A percentile compares a stretch with the other conserved stretches of the same genome.
phyloP scores from a whole-genome alignment of 2,797 vertebrate species.

The Rousettus madagascariensis region DNA sequence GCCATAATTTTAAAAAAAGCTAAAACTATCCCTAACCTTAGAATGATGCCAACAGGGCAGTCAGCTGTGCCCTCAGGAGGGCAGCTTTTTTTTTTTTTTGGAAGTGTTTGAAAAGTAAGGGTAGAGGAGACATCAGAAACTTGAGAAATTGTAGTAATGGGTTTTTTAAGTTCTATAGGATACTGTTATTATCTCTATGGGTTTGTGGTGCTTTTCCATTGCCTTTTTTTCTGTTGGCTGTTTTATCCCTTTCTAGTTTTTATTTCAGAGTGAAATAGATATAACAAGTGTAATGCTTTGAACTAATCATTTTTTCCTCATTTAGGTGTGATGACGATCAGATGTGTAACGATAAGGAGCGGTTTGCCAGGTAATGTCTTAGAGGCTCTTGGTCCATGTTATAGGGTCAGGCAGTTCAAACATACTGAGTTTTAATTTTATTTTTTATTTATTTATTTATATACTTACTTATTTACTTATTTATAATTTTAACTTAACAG shows the following conservation, averaged over 20 bases:
- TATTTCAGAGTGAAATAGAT: neutral
- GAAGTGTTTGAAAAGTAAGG: neutral
- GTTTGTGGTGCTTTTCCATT: neutral
- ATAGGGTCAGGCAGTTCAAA: neutral
- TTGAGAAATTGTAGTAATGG: neutral
- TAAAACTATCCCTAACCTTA: neutral
- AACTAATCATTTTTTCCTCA: constrained; percentile 37
- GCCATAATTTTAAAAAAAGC: neutral
- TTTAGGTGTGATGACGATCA: constrained; percentile 94
- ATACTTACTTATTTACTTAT: no score
- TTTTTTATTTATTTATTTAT: neutral
- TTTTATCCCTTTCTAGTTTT: neutral
- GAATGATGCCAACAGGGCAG: neutral
- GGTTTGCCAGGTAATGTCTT: constrained; percentile 94
- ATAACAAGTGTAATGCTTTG: neutral
- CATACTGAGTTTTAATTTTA: constrained; percentile 30
- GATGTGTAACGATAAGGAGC: constrained; percentile 93
- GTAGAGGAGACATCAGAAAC: neutral
- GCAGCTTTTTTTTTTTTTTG: neutral
- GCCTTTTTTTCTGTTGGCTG: neutral
- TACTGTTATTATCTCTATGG: neutral
- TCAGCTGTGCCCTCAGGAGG: neutral
- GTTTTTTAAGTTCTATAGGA: neutral
- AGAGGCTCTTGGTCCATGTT: neutral
- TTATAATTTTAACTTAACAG: no score